phyloP scores from a whole-genome alignment of 2,797 vertebrate species.

The Sebastes goodei region DNA sequence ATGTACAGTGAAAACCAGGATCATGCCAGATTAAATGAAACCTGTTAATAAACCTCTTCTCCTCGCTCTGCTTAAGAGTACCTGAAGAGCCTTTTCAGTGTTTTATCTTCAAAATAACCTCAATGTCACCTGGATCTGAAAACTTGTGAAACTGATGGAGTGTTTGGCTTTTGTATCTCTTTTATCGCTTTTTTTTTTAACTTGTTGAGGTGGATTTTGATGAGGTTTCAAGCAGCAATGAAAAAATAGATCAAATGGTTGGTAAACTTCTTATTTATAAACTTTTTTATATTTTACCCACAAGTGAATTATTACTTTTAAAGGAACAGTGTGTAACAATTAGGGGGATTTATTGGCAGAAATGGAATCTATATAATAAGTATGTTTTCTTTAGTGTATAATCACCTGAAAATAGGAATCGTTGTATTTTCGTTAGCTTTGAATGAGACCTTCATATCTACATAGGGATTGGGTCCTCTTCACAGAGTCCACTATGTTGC shows the following conservation, averaged over 20 bases:
- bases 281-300: not conserved
- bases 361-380: too few relatives aligned
- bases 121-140: not conserved
- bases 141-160: not conserved
- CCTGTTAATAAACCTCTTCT: not conserved
- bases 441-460: not conserved
- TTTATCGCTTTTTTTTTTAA: not conserved
- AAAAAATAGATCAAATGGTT: slow-evolving; percentile 1
- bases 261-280: not conserved
- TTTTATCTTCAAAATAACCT: slow-evolving; percentile 9
- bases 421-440: not conserved
- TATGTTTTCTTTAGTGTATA: too few relatives aligned
- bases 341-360: too few relatives aligned
- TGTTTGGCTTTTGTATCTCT: not conserved
- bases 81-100: not conserved
- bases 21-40: not conserved
- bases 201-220: slow-evolving; percentile 6
- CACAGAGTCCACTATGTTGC: too few relatives aligned
- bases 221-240: not conserved
- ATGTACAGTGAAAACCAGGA: not conserved
- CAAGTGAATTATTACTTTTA: not conserved
- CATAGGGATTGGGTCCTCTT: not conserved
- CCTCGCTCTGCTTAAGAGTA: not conserved
- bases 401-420: not conserved
- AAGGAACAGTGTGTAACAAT: not conserved